Evolutionary conservation across 2,888 invertebrate species (phyloP).

Genomic region (Pollenia griseotomentosa): DNA sequence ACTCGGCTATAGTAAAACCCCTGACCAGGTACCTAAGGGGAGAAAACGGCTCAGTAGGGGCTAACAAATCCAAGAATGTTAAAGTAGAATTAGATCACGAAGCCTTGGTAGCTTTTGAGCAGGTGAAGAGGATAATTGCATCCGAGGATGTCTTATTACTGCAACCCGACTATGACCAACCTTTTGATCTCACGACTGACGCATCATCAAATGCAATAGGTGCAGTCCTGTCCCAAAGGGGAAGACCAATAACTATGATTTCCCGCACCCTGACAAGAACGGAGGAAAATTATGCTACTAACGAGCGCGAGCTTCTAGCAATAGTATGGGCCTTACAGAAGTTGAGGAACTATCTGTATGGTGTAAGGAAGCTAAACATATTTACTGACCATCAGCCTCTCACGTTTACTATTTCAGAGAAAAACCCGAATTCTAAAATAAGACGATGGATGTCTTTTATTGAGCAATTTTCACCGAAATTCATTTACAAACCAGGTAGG

Average conservation of each 20-base stretch:
- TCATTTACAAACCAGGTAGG: no score
- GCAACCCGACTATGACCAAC: constrained; percentile 34
- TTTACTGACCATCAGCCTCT: no score
- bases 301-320: constrained; percentile 25
- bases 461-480: no score
- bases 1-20: constrained; percentile 20
- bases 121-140: constrained; percentile 10
- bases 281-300: constrained; percentile 41
- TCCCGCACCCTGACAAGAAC: background rate
- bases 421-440: no score
- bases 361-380: no score
- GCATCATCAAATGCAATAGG: constrained; percentile 74
- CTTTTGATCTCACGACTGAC: constrained; percentile 71
- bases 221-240: background rate
- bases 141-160: constrained; percentile 30
- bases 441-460: no score
- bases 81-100: constrained; percentile 20
- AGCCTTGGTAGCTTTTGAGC: constrained; percentile 1
- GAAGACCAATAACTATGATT: background rate
- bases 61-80: constrained; percentile 13
- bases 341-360: no score
- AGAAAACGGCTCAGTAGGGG: background rate
- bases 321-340: background rate
- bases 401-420: no score
- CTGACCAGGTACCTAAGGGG: constrained; percentile 6